Base-by-base conservation (phyloP, 35 echinoderm and acorn worm genomes). In the Diadema setosum region DNA sequence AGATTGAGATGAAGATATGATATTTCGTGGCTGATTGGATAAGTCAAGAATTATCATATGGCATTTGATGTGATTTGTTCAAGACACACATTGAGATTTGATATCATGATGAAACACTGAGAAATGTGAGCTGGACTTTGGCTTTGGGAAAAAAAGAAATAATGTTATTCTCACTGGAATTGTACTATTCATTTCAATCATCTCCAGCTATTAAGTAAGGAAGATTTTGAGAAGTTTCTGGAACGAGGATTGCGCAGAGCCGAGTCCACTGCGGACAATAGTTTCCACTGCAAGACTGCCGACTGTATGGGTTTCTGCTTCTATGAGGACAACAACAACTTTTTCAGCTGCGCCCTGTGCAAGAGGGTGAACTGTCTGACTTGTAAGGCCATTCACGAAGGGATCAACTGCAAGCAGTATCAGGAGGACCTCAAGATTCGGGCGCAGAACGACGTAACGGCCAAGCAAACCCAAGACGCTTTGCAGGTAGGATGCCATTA, bases 301-400 rank as follows among this genome's bases (percentile, higher is more conserved):
- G 90, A 99, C 85, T 99, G 96, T 61, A 42, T 18, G 0, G 87
- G 96, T 5, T 93, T 94, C 82, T 99, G 96, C 37, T 95, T 94
- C 81, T 99, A 95, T 55, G 96, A 99, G 5, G 96, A 99, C 45
- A 44, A 99, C 50, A 92, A 85, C 39, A 99, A 99, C 93, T 99
- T 99, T 83, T 99, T 99, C 59, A 45, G 40, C 4, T 99, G 96
- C 32, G 88, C 90, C 4, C 75, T 99, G 65, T 99, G 96, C 37
- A 31, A 37, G 20, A 83, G 88, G 48, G 23, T 86, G 39, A 99
- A 99, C 92, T 99, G 96, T 65, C 57, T 99, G 90, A 99, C 96
- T 1, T 99, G 96, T 55, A 99, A 99, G 37, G 96, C 92, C 56
- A 99, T 99, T 35, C 96, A 99, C 48, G 89, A 95, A 69, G 96